Conservation (phyloP, 1,140 invertebrate species). For the Lepidostoma basale region DNA sequence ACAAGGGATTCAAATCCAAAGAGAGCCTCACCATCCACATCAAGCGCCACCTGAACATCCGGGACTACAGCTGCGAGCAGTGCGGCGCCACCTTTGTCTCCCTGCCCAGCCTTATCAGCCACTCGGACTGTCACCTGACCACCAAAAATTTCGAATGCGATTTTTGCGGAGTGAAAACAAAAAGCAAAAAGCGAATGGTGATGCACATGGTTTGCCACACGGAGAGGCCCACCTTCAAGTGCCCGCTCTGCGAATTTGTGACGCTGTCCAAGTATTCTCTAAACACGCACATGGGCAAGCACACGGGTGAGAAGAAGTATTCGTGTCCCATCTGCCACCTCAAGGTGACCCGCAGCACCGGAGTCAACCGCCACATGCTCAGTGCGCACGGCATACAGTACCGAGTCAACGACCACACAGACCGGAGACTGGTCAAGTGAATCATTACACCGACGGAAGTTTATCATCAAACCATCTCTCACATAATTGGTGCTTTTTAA, state of each 20-base stretch:
- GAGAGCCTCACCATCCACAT: conserved; percentile 53
- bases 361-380: conserved; percentile 57
- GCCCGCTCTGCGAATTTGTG: conserved; percentile 4
- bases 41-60: conserved; percentile 56
- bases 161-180: conserved; percentile 59
- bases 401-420: conserved; percentile 50
- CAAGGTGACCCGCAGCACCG: conserved; percentile 56
- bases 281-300: not conserved
- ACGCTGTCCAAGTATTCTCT: not conserved
- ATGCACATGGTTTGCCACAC: conserved; percentile 38
- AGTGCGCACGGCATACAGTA: conserved; percentile 54
- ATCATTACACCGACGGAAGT: no score
- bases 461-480: no score
- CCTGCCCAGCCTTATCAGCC: conserved; percentile 54
- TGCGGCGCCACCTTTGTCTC: conserved; percentile 58
- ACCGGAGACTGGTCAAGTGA: conserved; percentile 9
- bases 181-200: conserved; percentile 54
- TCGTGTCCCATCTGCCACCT: conserved; percentile 48
- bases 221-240: conserved; percentile 1
- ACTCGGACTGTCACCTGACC: conserved; percentile 55
- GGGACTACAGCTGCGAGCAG: conserved; percentile 57
- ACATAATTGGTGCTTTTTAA: no score
- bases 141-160: conserved; percentile 62
- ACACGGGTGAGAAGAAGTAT: conserved; percentile 15
- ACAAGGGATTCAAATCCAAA: conserved; percentile 54